A percentile compares a stretch with the other conserved stretches of the same genome.
Evolutionary conservation across 35 echinoderm and acorn worm species (phyloP).

Genomic region (Amphiura filiformis): DNA sequence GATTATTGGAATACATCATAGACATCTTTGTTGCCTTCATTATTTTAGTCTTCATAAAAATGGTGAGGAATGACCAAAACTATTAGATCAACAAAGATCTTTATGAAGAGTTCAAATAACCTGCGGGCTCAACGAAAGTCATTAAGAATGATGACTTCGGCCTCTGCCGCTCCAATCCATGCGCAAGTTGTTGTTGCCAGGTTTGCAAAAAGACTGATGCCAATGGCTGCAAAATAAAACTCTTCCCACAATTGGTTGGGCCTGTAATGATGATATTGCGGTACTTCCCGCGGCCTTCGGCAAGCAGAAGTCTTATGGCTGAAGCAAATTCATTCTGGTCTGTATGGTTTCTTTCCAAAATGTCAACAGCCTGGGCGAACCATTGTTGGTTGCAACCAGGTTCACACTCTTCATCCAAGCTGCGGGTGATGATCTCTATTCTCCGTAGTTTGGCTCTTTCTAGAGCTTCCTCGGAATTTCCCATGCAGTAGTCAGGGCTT

Average conservation of each 20-base stretch:
- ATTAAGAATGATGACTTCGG: conserved; percentile 20
- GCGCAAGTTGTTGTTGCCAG: conserved; percentile 17
- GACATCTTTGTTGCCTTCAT: background rate
- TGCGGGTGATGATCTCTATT: background rate
- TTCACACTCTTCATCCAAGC: background rate
- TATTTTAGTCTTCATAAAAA: background rate
- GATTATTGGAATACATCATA: background rate
- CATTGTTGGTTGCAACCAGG: background rate
- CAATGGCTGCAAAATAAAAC: conserved; percentile 18
- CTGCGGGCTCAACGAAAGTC: conserved; percentile 32
- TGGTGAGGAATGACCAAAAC: background rate
- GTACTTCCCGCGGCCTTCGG: conserved; percentile 8
- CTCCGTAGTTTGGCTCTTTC: background rate
- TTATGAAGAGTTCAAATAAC: background rate
- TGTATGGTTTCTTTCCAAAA: background rate
- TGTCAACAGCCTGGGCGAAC: background rate
- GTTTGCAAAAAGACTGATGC: conserved; percentile 12
- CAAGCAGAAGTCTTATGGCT: background rate
- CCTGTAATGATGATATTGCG: conserved; percentile 46
- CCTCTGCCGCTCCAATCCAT: conserved; percentile 18
- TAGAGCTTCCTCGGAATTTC: background rate
- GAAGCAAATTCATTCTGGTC: background rate
- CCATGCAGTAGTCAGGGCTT: background rate
- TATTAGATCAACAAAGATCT: background rate
- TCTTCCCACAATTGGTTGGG: conserved; percentile 41